A percentile compares a stretch with the other conserved stretches of the same genome.
These are phyloP conservation scores for Varanus salvator DNA, from an alignment of 2,113 vertebrate species.

Conservation along the genomic window DNA sequence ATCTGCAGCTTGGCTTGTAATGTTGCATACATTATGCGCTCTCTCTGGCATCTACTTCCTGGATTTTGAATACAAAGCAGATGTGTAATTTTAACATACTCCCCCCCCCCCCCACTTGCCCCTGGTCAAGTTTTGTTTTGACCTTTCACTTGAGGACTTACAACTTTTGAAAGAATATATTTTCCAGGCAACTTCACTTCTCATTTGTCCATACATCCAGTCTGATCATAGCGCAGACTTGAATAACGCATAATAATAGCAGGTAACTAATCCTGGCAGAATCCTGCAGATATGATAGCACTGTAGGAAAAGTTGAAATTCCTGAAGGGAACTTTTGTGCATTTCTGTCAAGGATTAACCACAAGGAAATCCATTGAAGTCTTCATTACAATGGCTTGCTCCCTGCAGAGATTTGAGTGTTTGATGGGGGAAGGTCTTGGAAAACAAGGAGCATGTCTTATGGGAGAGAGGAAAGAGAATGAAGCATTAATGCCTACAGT, in stretches of 20 bases:
- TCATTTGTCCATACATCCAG: conserved; percentile 7
- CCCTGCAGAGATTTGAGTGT: neutral
- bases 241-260: conserved; percentile 40
- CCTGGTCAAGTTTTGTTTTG: conserved; percentile 22
- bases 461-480: conserved; percentile 4
- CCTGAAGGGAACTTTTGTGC: conserved; percentile 12
- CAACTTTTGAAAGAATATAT: conserved; percentile 10
- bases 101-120: neutral
- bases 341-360: conserved; percentile 29
- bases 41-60: conserved; percentile 7
- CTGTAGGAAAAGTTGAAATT: conserved; percentile 41
- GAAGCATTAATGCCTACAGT: neutral
- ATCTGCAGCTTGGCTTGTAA: conserved; percentile 49
- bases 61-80: conserved; percentile 26
- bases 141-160: neutral
- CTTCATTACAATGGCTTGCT: conserved; percentile 39
- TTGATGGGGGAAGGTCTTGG: neutral
- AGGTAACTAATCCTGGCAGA: conserved; percentile 42
- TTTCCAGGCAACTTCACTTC: conserved; percentile 25
- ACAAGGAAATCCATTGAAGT: conserved; percentile 34
- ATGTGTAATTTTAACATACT: conserved; percentile 32
- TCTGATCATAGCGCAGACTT: conserved; percentile 8
- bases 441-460: conserved; percentile 30
- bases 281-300: conserved; percentile 14
- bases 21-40: conserved; percentile 40